Evolutionary conservation across 2,888 invertebrate genomes (phyloP), one percentile per base, ranked within the genome.

Genomic region (Apamea epomidion): DNA sequence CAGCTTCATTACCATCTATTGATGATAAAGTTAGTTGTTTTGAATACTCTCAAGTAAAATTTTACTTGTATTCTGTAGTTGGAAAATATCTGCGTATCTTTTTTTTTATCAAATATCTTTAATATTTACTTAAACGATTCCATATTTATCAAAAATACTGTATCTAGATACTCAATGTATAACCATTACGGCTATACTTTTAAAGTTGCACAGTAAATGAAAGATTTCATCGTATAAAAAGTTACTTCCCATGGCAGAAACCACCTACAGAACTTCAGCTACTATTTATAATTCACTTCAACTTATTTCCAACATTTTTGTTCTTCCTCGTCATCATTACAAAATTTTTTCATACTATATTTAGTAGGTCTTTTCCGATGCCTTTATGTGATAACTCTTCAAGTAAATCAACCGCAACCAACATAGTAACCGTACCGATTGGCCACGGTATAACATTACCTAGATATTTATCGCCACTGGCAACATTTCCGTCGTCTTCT

Each of bases 381-480:
- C 48, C 65, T 45, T 48, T 70, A 37, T 29, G 58, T 60, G 48
- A 72, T 69, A 29, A 81, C n/a, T 62, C 2, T 16, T 64, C 37
- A 70, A 74, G 73, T 82, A 82, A 84, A 89, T 87, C 78, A 84
- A 79, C 78, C 76, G 70, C 25, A 51, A 80, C 86, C 81, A 82
- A 83, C 82, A 73, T 81, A 84, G 74, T 76, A 81, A 80, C 76
- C 54, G 67, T 37, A 48, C 72, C 51, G 82, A 92, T 93, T 91
- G 83, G 91, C 87, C 86, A 90, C 90, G 81, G 88, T 87, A 67
- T 67, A 86, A 90, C 83, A 90, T 93, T 92, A 92, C 85, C 84
- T 71, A 82, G 88, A 87, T 89, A 91, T 91, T 91, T 91, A 91
- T 90, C 74, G 70, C 80, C 75, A 79, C 78, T 70, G 64, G 69